A percentile compares a stretch with the other conserved stretches of the same genome.
These are phyloP conservation scores for Delichon dasypus DNA, from an alignment of 2,797 vertebrate genomes.

Conservation along the genomic window DNA sequence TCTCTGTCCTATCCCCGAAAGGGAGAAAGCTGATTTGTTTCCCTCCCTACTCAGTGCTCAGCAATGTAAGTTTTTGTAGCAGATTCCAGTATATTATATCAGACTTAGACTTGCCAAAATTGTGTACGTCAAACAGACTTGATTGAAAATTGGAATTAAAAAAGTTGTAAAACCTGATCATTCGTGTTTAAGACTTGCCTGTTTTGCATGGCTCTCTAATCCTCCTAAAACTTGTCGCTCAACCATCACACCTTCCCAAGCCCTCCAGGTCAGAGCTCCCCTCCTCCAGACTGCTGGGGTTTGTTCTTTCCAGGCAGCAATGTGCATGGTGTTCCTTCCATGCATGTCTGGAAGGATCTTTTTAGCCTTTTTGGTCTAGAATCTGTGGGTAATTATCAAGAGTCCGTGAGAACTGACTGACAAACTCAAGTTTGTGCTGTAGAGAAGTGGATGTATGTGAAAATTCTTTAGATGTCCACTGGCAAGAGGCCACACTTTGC, in stretches of 20 bases:
- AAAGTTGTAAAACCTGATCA: not conserved
- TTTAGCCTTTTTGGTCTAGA: not conserved
- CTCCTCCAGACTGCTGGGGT: not conserved
- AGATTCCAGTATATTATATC: not conserved
- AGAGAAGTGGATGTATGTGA: not conserved
- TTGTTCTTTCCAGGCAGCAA: not conserved
- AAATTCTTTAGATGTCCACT: not conserved
- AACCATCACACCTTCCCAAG: not conserved
- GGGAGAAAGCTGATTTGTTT: not conserved
- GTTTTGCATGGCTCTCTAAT: not conserved
- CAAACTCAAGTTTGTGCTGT: not conserved
- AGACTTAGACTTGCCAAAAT: not conserved
- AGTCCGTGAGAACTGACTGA: rapidly evolving
- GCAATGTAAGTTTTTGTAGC: not conserved
- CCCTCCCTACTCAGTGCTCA: not conserved
- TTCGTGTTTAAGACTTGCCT: not conserved
- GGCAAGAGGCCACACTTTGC: not conserved
- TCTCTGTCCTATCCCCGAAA: not conserved
- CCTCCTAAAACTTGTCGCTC: not conserved
- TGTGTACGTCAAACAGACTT: not conserved
- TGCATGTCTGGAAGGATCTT: not conserved
- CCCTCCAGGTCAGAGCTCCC: not conserved
- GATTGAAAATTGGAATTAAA: not conserved
- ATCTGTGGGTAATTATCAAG: not conserved
- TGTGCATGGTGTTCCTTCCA: not conserved